These are phyloP conservation scores for Typhlichthys eigenmanni DNA, from an alignment of 2,797 vertebrate species.

Conservation along the genomic window DNA sequence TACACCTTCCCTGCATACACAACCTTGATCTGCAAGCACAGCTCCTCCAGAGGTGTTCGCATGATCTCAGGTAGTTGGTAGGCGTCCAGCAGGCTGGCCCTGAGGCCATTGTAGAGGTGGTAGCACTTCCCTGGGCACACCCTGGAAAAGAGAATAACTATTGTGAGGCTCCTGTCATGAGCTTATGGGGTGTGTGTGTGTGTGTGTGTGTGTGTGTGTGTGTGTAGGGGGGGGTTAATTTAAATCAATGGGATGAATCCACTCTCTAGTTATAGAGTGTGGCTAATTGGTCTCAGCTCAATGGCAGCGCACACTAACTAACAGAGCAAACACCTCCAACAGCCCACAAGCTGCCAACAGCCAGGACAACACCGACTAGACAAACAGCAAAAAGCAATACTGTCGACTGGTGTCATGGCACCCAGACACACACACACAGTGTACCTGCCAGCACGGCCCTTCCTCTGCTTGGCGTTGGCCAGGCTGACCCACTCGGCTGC, in stretches of 20 bases:
- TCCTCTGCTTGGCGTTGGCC: constrained; percentile 96
- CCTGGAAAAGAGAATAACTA: constrained; percentile 67
- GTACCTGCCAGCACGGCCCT: constrained; percentile 94
- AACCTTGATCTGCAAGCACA: constrained; percentile 98
- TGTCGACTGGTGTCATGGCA: background rate
- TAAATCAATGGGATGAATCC: constrained; percentile 46
- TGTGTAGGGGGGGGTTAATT: constrained; percentile 21
- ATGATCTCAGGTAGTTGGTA: constrained; percentile 97
- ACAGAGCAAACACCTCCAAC: constrained; percentile 24
- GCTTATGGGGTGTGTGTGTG: constrained; percentile 7
- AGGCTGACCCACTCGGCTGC: constrained; percentile 96
- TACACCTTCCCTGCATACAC: background rate
- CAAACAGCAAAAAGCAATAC: background rate
- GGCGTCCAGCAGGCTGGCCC: constrained; percentile 90
- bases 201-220: background rate
- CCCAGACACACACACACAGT: constrained; percentile 10
- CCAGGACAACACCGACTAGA: constrained; percentile 24
- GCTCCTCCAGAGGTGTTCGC: constrained; percentile 94
- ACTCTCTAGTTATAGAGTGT: constrained; percentile 27
- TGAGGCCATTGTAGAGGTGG: constrained; percentile 92
- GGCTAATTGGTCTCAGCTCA: constrained; percentile 54
- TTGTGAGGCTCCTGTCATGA: constrained; percentile 14
- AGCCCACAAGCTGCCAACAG: constrained; percentile 31
- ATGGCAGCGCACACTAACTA: constrained; percentile 28
- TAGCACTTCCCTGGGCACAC: constrained; percentile 95